phyloP scores from a whole-genome alignment of 2,797 vertebrate genomes.

The Psittacula derbiana region DNA sequence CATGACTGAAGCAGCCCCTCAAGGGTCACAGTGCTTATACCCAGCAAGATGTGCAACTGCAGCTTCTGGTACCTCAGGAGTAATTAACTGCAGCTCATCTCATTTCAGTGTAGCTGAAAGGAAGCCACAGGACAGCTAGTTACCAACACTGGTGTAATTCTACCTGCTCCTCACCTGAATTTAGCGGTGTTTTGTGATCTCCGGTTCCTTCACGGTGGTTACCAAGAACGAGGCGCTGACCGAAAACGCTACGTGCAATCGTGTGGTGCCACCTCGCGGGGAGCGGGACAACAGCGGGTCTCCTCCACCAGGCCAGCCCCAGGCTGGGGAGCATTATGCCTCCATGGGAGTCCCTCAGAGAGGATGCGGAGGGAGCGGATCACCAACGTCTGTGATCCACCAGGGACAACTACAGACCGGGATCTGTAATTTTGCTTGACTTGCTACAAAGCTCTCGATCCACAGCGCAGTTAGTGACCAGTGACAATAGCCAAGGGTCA shows the following conservation, averaged over 20 bases:
- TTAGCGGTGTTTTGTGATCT: accelerated
- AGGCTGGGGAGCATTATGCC: neutral
- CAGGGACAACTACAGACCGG: accelerated
- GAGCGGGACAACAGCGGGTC: neutral
- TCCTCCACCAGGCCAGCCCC: accelerated
- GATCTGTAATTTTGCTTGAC: accelerated
- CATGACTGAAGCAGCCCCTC: neutral
- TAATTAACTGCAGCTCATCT: accelerated
- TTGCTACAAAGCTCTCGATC: accelerated
- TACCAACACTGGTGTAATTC: accelerated
- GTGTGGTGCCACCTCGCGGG: neutral
- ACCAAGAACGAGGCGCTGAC: neutral
- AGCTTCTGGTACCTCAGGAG: accelerated
- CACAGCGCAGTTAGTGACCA: accelerated
- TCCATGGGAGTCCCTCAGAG: accelerated
- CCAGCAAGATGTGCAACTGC: accelerated
- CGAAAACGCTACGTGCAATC: accelerated
- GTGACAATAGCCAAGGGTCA: accelerated
- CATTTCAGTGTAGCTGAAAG: accelerated
- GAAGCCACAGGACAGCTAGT: accelerated
- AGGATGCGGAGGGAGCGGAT: accelerated
- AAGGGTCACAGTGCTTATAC: accelerated
- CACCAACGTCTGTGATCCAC: accelerated
- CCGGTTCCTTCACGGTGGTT: accelerated
- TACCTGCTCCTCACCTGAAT: neutral